Conservation (phyloP, 2,113 vertebrate species). For the Anhinga rufa region DNA sequence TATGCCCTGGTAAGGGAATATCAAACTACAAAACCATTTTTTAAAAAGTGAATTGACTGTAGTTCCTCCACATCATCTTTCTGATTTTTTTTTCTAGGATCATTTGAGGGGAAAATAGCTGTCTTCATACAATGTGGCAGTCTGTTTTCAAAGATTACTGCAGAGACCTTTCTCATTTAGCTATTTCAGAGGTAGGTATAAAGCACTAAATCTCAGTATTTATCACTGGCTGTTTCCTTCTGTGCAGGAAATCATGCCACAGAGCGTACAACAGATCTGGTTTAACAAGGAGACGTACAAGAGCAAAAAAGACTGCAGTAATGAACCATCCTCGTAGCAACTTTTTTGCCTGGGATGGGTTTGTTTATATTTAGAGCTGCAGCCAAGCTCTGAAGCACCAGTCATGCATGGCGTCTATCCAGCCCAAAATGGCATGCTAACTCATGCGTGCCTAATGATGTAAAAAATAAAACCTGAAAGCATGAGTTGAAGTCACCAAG, state of each 20-base stretch:
- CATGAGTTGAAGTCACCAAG: background rate
- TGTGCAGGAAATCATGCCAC: background rate
- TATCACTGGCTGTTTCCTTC: background rate
- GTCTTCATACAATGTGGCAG: background rate
- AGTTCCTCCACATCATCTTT: background rate
- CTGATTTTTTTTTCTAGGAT: background rate
- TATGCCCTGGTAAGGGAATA: background rate
- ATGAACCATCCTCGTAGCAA: background rate
- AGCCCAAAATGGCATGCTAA: background rate
- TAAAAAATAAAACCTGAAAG: background rate
- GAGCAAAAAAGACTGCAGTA: background rate
- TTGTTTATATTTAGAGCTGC: background rate
- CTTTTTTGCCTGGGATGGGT: background rate
- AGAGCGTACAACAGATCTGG: background rate
- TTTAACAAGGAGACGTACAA: background rate
- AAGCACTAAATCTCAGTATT: background rate
- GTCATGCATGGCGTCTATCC: accelerated
- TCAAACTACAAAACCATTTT: background rate
- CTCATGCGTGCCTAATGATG: background rate
- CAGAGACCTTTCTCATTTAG: background rate
- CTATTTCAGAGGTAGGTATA: background rate
- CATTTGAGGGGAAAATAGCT: background rate
- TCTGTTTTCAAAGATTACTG: background rate
- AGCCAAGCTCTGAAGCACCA: background rate
- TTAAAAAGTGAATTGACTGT: background rate